A percentile compares a stretch with the other conserved stretches of the same genome.
phyloP scores from a whole-genome alignment of 2,113 vertebrate genomes.

The Genyomyrus donnyi region DNA sequence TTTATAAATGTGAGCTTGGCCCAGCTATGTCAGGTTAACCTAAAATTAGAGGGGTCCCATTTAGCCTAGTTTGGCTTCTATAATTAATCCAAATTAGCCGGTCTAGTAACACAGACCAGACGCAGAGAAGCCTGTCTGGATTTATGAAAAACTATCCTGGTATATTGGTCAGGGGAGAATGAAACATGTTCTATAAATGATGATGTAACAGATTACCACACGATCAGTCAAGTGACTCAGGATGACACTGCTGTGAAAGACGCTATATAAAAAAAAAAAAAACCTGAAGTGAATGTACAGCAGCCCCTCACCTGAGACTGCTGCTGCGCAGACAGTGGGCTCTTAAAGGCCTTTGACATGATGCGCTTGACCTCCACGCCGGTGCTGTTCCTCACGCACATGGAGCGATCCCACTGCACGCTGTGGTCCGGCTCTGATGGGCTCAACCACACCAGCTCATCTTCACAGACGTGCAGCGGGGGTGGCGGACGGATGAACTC shows the following conservation, averaged over 20 bases:
- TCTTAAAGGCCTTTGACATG: constrained; percentile 98
- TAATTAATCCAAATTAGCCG: neutral
- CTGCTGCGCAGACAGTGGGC: constrained; percentile 85
- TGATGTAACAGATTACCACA: neutral
- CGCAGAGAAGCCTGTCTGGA: neutral
- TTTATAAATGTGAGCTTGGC: neutral
- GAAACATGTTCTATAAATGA: neutral
- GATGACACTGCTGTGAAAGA: neutral
- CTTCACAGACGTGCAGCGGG: constrained; percentile 88
- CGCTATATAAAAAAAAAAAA: neutral
- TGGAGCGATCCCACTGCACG: constrained; percentile 91
- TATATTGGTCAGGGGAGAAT: neutral
- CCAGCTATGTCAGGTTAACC: neutral
- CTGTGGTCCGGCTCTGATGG: constrained; percentile 87
- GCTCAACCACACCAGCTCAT: constrained; percentile 91
- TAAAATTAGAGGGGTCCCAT: neutral
- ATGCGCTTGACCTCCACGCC: constrained; percentile 94
- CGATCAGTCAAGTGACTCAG: neutral
- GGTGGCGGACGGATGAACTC: constrained; percentile 92
- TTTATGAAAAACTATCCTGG: neutral
- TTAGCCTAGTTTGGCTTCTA: neutral
- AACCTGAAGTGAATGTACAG: neutral
- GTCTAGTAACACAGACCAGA: neutral
- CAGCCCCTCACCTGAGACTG: constrained; percentile 76
- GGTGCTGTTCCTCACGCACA: constrained; percentile 95